Base-by-base conservation (phyloP, 2,797 vertebrate species). In the Lindbergichthys nudifrons region DNA sequence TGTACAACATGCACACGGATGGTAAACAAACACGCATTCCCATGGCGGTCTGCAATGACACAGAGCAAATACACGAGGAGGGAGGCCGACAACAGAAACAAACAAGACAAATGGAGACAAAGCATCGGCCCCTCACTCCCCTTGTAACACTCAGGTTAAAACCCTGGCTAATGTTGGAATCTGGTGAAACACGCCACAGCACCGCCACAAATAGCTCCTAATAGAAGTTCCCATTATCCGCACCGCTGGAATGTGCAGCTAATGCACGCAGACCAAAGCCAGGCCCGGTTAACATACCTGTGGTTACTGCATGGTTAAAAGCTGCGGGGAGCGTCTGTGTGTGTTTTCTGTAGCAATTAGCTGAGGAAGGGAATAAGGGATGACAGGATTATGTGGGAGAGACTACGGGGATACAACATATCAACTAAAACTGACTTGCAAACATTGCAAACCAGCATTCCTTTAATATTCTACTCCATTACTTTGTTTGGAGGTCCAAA, bases 231-330 rank as follows among this genome's bases (percentile, higher is more conserved):
- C 88, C 87, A 93, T 91, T 92, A 92, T 88, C 83, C 79, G 41
- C 80, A 88, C 91, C 91, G 6, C 89, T 80, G 93, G 92, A 93
- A 93, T 93, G 92, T 92, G 85, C 82, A 90, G 88, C 85, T 92
- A 92, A 92, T 91, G 88, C 86, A 87, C 21, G 14, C 68, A 85
- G 87, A 89, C 89, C 83, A 75, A 80, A 88, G 83, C 82, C 88
- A 88, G 87, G 79, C 83, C 64, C 86, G 79, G 92, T 91, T 90
- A 92, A 92, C 87, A 93, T 92, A 91, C 89, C 89, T 94, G 93
- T 48, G 92, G 92, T 92, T 54, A 69, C 73, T 7, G 77, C 81
- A 81, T 73, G 88, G 83, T 87, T 83, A 81, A 80, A 83, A 87
- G 76, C 79, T 72, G 77, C 54, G 72, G 87, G 85, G 85, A 83